These are phyloP conservation scores for Xyliphius kryptos DNA, from an alignment of 2,113 vertebrate genomes.

Conservation along the genomic window DNA sequence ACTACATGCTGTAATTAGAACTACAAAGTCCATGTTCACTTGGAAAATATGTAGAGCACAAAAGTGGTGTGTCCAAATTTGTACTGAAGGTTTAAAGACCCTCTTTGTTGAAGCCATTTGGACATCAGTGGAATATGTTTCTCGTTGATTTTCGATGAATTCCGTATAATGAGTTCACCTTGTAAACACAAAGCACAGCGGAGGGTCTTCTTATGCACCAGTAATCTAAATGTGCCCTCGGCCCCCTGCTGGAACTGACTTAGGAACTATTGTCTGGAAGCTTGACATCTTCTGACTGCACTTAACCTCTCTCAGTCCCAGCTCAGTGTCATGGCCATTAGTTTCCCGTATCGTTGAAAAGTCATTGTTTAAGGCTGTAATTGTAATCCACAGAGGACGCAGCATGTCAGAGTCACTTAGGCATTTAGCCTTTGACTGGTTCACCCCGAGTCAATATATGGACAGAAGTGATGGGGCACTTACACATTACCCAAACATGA, in stretches of 20 bases:
- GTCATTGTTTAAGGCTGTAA: constrained; percentile 4
- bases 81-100: too few species aligned
- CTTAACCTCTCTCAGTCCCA: constrained; percentile 1
- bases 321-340: constrained; percentile 13
- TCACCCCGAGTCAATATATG: background rate
- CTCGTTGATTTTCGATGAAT: too few species aligned
- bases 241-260: background rate
- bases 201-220: background rate
- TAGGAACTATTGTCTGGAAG: background rate
- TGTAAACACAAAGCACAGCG: background rate
- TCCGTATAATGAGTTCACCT: background rate
- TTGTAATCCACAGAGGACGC: background rate
- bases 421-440: constrained; percentile 1
- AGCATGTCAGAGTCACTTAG: background rate
- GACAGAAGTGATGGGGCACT: too few species aligned
- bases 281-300: background rate
- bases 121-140: too few species aligned
- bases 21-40: too few species aligned
- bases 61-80: too few species aligned
- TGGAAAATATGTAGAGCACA: too few species aligned
- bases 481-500: too few species aligned
- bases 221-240: background rate
- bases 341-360: background rate
- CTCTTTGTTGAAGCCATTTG: too few species aligned
- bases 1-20: too few species aligned